Base-by-base conservation (phyloP, 1,140 invertebrate species). In the Penaeus japonicus region DNA sequence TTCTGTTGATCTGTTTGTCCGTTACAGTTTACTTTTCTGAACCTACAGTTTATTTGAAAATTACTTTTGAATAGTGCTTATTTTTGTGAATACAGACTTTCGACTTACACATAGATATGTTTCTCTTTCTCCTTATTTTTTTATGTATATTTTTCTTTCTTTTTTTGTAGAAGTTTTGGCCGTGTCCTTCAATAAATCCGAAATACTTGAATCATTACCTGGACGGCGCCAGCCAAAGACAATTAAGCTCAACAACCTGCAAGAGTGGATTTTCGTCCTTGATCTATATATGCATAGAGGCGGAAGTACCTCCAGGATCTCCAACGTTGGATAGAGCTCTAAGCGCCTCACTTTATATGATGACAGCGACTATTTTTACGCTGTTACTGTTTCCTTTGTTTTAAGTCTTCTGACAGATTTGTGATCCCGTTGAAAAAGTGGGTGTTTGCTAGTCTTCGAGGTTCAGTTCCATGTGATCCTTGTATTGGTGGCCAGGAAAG, bases 311-410 rank as follows among this genome's bases (percentile, higher is more conserved):
- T n/a, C 5, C 59, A 27, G 22, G 83, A 54, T 47, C 4, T 17
- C 35, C 35, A 5, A 47, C 57, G 87, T 62, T 73, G 87, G 73
- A 83, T 88, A 88, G 55, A 88, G 30, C 87, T 59, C 83, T 83
- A 55, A 73, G 12, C 80, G 53, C 81, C 70, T 18, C 47, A 57
- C 53, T 88, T 88, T 88, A 88, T 88, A 88, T 84, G 87, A 88
- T 88, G 87, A 88, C 87, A 88, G 73, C 87, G 80, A 83, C 87
- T 88, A 88, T 88, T 88, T 88, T 88, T 88, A 81, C 87, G 87
- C 87, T 88, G 80, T 88, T 88, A 88, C 87, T 77, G 87, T 88
- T 88, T 88, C 87, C 87, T 88, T 88, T 88, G 87, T 88, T 83
- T 88, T 83, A 88, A 83, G 87, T 83, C 87, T 27, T 75, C 80